A percentile compares a stretch with the other conserved stretches of the same genome.
phyloP scores from a whole-genome alignment of 1,140 invertebrate species.

The Chironomus striatipennis region DNA sequence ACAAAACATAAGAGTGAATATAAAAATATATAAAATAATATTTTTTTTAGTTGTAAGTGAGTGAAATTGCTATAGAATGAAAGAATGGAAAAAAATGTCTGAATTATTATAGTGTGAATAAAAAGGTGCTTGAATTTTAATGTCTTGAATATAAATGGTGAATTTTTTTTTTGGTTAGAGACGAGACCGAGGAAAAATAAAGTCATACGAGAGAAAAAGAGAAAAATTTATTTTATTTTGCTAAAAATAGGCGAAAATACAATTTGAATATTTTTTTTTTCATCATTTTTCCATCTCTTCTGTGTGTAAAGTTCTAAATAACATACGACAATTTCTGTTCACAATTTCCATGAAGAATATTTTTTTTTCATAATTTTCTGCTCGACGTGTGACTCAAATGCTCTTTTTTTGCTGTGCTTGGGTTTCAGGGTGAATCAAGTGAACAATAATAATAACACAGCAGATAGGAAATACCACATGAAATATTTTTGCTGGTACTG shows the following conservation, averaged over 20 bases:
- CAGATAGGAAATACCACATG: too few relatives aligned
- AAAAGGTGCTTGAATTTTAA: slow-evolving; percentile 9
- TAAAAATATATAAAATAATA: not conserved
- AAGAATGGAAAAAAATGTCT: slow-evolving; percentile 14
- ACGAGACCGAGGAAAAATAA: too few relatives aligned
- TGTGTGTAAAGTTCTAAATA: too few relatives aligned
- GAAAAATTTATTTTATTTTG: not conserved
- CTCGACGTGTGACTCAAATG: not conserved
- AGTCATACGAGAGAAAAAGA: too few relatives aligned
- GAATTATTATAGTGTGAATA: slow-evolving; percentile 14
- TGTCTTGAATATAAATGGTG: slow-evolving; percentile 12
- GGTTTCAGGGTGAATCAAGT: too few relatives aligned
- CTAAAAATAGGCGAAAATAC: slow-evolving; percentile 14
- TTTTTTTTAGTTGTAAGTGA: not conserved
- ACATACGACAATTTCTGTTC: not conserved
- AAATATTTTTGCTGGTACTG: too few relatives aligned
- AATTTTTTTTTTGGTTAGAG: not conserved
- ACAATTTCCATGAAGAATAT: not conserved
- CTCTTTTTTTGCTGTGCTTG: not conserved
- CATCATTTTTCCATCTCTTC: not conserved
- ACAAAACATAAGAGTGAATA: not conserved
- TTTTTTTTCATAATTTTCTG: not conserved
- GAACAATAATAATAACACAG: too few relatives aligned
- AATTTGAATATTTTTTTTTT: too few relatives aligned
- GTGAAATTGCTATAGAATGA: not conserved